Percentiles rank a stretch among this genome's conserved stretches.
Evolutionary conservation across 2,888 invertebrate species (phyloP).

Genomic region (Junonia oenone): DNA sequence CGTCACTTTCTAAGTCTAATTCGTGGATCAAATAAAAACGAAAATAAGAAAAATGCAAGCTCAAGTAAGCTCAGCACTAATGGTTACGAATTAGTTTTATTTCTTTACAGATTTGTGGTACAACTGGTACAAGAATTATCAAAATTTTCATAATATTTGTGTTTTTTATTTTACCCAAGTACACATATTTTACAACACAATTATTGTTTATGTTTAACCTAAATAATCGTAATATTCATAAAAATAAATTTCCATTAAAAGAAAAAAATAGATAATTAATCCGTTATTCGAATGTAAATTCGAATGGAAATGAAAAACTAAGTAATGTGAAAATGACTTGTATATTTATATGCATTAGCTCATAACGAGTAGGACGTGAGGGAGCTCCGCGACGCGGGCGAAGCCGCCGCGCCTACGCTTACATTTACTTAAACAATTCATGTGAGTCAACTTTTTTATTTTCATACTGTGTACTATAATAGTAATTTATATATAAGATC

Average conservation of each 20-base stretch:
- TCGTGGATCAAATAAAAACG: constrained; percentile 19
- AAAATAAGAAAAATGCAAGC: constrained; percentile 27
- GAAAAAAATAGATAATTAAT: constrained; percentile 28
- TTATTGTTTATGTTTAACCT: constrained; percentile 31
- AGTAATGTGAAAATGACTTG: constrained; percentile 65
- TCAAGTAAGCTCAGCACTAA: constrained; percentile 30
- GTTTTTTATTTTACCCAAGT: constrained; percentile 33
- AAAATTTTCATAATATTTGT: constrained; percentile 33
- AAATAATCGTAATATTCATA: constrained; percentile 31
- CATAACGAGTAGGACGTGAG: constrained; percentile 19
- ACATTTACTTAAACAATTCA: constrained; percentile 67
- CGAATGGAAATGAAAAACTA: constrained; percentile 62
- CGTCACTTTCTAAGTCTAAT: too few species aligned
- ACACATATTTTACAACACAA: constrained; percentile 36
- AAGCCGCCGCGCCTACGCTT: constrained; percentile 46
- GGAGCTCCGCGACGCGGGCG: constrained; percentile 9
- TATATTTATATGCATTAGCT: constrained; percentile 28
- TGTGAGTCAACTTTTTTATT: constrained; percentile 78
- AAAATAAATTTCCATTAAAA: constrained; percentile 24
- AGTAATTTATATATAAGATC: constrained; percentile 78
- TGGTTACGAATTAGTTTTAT: constrained; percentile 35
- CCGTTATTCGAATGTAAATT: constrained; percentile 28
- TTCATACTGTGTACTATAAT: constrained; percentile 76
- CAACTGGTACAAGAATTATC: constrained; percentile 37
- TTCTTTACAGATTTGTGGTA: constrained; percentile 36